These are phyloP conservation scores for Arizona elegans DNA, from an alignment of 2,113 vertebrate genomes.

Conservation along the genomic window DNA sequence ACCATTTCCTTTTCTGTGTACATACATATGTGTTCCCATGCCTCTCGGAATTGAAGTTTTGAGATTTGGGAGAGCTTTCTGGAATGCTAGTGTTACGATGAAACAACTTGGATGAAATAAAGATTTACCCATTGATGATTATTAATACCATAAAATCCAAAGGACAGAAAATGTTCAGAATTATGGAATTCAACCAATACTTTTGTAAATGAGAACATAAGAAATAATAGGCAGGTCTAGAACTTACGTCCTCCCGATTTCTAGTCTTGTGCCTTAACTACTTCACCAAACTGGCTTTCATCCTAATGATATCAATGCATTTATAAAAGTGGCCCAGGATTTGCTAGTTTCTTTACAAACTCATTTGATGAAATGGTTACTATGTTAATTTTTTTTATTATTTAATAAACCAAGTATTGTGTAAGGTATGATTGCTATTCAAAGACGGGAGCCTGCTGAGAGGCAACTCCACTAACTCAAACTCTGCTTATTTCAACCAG, in stretches of 20 bases:
- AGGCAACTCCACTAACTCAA: neutral
- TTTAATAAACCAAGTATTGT: neutral
- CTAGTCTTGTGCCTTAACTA: neutral
- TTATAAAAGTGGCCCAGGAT: slow-evolving; percentile 15
- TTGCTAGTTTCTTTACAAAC: slow-evolving; percentile 1
- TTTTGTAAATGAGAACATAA: slow-evolving; percentile 47
- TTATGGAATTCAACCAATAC: slow-evolving; percentile 41
- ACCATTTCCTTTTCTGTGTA: neutral
- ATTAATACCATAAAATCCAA: slow-evolving; percentile 16
- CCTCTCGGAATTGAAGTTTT: neutral
- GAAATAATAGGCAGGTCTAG: slow-evolving; percentile 1
- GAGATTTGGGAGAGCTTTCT: neutral
- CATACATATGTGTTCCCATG: neutral
- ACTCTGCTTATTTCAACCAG: neutral
- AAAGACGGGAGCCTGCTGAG: neutral
- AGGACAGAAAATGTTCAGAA: neutral
- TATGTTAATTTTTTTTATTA: neutral
- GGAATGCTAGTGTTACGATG: neutral
- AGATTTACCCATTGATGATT: neutral
- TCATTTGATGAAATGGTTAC: neutral
- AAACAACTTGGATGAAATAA: neutral
- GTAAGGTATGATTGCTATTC: neutral
- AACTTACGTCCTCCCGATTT: neutral
- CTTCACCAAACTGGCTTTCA: neutral
- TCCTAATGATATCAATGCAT: neutral